phyloP scores from a whole-genome alignment of 2,888 invertebrate species.

The Microchrysa polita region DNA sequence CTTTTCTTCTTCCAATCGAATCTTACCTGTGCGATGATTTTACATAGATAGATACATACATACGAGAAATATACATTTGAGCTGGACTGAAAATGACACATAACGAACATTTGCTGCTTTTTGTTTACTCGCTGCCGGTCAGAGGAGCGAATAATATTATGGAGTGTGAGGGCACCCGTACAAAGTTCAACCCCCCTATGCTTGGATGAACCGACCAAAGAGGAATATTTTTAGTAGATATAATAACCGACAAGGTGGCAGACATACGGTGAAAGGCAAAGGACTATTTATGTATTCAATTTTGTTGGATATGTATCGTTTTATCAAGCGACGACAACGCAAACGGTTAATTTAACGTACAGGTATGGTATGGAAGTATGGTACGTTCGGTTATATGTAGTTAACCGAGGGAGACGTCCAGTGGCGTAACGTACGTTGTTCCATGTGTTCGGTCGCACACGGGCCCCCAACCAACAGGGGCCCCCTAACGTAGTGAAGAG shows the following conservation, averaged over 20 bases:
- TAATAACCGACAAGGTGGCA: no score
- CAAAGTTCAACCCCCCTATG: constrained; percentile 28
- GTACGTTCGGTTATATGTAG: no score
- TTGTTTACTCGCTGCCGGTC: neutral
- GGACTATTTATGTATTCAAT: neutral
- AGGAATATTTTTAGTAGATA: neutral
- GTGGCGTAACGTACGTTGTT: no score
- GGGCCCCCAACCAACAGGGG: no score
- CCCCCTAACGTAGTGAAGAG: no score
- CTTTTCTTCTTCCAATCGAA: constrained; percentile 23
- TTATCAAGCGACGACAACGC: no score
- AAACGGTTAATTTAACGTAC: no score
- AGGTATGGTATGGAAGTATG: no score
- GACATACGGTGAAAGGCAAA: no score
- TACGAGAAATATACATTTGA: constrained; percentile 11
- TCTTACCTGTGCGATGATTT: constrained; percentile 21
- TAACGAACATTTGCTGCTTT: no score
- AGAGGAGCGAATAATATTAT: neutral
- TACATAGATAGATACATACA: constrained; percentile 16
- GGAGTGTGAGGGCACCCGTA: constrained; percentile 18
- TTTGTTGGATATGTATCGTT: neutral
- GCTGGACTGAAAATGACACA: constrained; percentile 6
- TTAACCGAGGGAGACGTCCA: no score
- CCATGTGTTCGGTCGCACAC: no score
- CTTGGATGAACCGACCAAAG: constrained; percentile 12